Evolutionary conservation across 1,140 invertebrate species (phyloP).

Genomic region (Lucilia cuprina): DNA sequence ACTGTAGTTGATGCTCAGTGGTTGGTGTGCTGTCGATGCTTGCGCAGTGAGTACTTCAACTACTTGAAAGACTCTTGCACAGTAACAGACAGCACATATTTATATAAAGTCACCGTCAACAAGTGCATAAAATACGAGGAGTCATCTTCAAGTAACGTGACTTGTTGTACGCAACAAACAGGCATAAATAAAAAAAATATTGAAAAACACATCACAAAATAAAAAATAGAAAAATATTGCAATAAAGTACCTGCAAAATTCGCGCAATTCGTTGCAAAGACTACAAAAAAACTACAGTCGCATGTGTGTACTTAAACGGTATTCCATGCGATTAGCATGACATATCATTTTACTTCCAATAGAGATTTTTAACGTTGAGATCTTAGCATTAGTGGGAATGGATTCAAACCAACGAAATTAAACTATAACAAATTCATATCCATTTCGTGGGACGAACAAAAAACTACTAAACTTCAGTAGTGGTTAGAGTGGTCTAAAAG

Average conservation of each 20-base stretch:
- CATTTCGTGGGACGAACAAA: neutral
- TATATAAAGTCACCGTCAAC: neutral
- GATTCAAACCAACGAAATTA: neutral
- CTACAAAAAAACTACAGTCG: neutral
- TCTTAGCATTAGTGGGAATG: neutral
- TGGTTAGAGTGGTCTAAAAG: neutral
- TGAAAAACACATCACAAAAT: neutral
- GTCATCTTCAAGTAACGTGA: neutral
- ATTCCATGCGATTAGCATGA: conserved; percentile 6
- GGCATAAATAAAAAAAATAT: neutral
- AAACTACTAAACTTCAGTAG: neutral
- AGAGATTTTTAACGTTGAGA: neutral
- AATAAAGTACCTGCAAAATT: neutral
- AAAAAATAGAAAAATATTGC: neutral
- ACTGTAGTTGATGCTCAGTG: neutral
- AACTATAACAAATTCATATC: neutral
- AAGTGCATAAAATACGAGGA: neutral
- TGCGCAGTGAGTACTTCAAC: neutral
- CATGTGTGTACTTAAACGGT: neutral
- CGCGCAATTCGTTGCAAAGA: neutral
- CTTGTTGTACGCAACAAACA: neutral
- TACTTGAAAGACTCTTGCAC: neutral
- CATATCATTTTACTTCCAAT: conserved; percentile 15
- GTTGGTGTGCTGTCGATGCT: neutral
- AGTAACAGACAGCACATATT: neutral